Conservation (phyloP, 2,888 invertebrate genomes). For the Eilema caniola region DNA sequence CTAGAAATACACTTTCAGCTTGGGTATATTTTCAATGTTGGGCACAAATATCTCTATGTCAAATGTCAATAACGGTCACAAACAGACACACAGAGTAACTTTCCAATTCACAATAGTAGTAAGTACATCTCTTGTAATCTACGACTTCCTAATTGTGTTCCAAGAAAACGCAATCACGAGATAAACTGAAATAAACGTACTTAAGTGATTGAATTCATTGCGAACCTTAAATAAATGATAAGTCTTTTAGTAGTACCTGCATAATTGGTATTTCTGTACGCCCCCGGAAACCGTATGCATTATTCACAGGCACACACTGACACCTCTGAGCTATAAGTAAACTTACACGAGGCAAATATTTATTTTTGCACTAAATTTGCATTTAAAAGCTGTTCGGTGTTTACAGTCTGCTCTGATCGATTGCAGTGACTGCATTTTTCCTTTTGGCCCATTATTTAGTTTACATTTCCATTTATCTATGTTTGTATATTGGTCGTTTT, state of each 20-base stretch:
- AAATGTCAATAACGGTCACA: too few species aligned
- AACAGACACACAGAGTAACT: too few species aligned
- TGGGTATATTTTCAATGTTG: too few species aligned
- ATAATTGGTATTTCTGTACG: conserved; percentile 35
- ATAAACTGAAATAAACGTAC: background rate
- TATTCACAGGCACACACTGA: conserved; percentile 29
- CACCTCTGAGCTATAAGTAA: conserved; percentile 32
- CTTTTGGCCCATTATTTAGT: too few species aligned
- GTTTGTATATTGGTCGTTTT: background rate
- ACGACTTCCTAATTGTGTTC: background rate
- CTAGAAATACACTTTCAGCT: too few species aligned
- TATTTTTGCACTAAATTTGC: conserved; percentile 34
- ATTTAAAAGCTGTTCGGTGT: conserved; percentile 14
- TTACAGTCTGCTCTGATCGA: background rate
- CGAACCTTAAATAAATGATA: conserved; percentile 12
- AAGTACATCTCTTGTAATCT: background rate
- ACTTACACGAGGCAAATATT: conserved; percentile 36
- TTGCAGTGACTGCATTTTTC: background rate
- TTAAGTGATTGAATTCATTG: background rate
- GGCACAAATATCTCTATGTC: too few species aligned
- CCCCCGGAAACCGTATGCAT: conserved; percentile 35
- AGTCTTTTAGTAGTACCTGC: conserved; percentile 27
- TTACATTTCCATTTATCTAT: too few species aligned
- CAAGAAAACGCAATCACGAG: background rate
- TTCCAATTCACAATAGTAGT: background rate